These are phyloP conservation scores for Bombus vancouverensis DNA, from an alignment of 1,140 invertebrate genomes.

Conservation along the genomic window DNA sequence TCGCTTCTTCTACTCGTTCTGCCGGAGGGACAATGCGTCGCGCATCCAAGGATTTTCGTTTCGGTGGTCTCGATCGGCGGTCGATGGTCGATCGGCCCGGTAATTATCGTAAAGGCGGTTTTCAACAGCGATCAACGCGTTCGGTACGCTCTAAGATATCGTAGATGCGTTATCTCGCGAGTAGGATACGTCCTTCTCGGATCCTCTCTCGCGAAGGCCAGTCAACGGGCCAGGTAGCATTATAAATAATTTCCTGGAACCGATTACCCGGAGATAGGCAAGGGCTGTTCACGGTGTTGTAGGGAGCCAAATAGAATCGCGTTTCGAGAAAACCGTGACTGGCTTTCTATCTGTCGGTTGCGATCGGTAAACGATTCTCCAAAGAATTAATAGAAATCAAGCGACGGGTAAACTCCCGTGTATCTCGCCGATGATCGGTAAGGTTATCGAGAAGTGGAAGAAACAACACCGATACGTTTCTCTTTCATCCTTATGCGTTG, in stretches of 20 bases:
- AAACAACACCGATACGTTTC: too few species aligned
- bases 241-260: slow-evolving; percentile 47
- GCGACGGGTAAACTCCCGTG: too few species aligned
- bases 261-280: slow-evolving; percentile 32
- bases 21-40: background rate
- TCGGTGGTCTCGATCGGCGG: background rate
- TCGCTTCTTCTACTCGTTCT: background rate
- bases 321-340: background rate
- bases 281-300: background rate
- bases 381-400: background rate
- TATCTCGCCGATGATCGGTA: too few species aligned
- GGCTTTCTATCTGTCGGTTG: background rate
- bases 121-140: background rate
- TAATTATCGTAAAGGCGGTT: background rate
- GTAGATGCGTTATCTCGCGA: slow-evolving; percentile 18
- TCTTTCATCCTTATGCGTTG: too few species aligned
- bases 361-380: background rate
- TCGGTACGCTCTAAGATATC: background rate
- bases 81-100: background rate
- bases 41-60: slow-evolving; percentile 1
- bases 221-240: background rate
- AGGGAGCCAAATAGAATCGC: background rate
- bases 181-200: background rate
- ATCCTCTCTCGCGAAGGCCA: background rate
- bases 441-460: too few species aligned